A percentile compares a stretch with the other conserved stretches of the same genome.
Evolutionary conservation across 64 coral and sea anemone species (phyloP).

Genomic region (Montipora cactus): DNA sequence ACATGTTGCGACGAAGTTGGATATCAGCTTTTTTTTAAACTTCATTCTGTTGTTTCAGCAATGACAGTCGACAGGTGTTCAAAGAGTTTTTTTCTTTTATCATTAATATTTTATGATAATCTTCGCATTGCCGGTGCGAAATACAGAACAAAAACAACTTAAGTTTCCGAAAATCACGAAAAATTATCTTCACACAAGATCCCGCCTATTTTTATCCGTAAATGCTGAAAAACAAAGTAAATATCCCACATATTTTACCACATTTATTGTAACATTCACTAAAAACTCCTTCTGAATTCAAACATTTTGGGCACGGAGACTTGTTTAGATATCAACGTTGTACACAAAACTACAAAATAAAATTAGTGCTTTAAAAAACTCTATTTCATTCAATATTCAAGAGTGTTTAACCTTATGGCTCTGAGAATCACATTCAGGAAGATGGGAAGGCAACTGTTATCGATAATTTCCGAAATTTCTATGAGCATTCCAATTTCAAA

Average conservation of each 20-base stretch:
- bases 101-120: conserved; percentile 23
- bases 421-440: not conserved
- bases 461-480: not conserved
- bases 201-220: not conserved
- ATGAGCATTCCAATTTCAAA: too few species aligned
- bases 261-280: conserved; percentile 19
- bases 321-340: not conserved
- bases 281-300: not conserved
- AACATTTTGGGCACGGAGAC: not conserved
- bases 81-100: not conserved
- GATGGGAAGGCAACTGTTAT: not conserved
- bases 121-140: not conserved
- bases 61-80: too few species aligned
- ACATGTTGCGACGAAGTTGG: too few species aligned
- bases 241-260: not conserved
- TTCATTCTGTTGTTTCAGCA: too few species aligned
- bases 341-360: not conserved
- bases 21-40: too few species aligned
- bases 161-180: not conserved
- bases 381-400: not conserved
- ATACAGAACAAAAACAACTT: not conserved
- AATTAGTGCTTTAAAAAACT: not conserved
- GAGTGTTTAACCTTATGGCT: not conserved
- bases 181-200: not conserved
- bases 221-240: not conserved